phyloP scores from a whole-genome alignment of 2,888 invertebrate species.

The Noctua janthe region DNA sequence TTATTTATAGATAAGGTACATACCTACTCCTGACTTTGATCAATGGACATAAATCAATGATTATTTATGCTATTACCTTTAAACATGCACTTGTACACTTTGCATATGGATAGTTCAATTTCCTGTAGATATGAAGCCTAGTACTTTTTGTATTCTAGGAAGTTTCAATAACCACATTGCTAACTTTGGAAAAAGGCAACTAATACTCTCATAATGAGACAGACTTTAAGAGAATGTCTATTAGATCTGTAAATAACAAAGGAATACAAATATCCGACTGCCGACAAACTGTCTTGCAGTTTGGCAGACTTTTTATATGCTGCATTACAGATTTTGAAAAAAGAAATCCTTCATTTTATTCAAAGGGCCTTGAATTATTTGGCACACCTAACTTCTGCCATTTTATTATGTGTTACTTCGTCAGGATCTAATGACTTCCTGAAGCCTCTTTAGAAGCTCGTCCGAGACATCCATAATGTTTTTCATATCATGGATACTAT shows the following conservation, averaged over 20 bases:
- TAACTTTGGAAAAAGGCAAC: background rate
- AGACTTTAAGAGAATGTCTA: background rate
- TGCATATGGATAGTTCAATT: conserved; percentile 10
- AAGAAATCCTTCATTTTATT: background rate
- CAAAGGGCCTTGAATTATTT: background rate
- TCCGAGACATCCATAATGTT: background rate
- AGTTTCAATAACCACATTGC: background rate
- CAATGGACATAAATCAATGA: conserved; percentile 31
- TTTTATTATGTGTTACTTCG: no score
- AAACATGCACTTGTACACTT: conserved; percentile 8
- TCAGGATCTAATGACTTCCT: no score
- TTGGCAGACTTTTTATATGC: no score
- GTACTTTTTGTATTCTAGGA: background rate
- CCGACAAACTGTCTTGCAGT: no score
- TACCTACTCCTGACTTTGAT: conserved; percentile 43
- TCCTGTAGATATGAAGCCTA: background rate
- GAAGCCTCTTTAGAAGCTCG: background rate
- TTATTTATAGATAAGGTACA: conserved; percentile 41
- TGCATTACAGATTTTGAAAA: no score
- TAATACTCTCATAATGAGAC: background rate
- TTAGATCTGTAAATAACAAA: no score
- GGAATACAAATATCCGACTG: background rate
- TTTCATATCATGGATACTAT: no score
- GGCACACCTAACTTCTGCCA: no score
- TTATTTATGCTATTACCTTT: conserved; percentile 9